Evolutionary conservation across 1,140 invertebrate species (phyloP), one percentile per base, ranked within the genome.

Genomic region (Babylonia areolata): DNA sequence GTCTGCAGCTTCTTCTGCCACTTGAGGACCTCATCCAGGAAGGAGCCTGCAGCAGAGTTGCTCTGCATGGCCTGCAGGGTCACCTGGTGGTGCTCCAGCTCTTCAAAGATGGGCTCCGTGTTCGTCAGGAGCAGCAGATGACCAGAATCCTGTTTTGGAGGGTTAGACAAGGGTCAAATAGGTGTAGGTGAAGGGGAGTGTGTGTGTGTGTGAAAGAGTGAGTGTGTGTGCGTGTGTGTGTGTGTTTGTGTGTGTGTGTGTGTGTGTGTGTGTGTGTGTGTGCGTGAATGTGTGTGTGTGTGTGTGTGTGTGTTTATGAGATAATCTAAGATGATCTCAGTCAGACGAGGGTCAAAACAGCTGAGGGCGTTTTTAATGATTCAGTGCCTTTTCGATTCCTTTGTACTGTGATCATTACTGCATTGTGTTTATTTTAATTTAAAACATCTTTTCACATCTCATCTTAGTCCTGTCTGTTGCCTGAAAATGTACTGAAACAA

Each of bases 1-100:
- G 91, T 94, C 88, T 94, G 93, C 23, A 94, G 89, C 23, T 90
- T 86, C 85, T 93, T 93, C 90, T 94, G 93, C 94, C 94, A 94
- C 87, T 94, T 94, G 17, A 93, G 87, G 23, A 94, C 93, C 75
- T 94, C 94, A 87, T 94, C 94, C 58, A 94, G 88, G 89, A 94
- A 94, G 15, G 93, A 93, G 0, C 94, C 94, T 11, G 93, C 93
- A 37, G 93, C 91, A 87, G 91, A 92, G 91, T 91, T 93, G 64
- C 90, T 91, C 88, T 94, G 93, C 90, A 94, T 92, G 17, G 93
- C 90, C 87, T 94, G 93, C 71, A 94, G 90, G 2, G 92, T 88
- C 77, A 94, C 91, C 92, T 94, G 94, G 88, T 94, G 94, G 85
- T 91, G 88, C 79, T 94, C 93, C 64, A 94, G 89, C 84, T 94